Conservation (phyloP, 2,888 invertebrate genomes). For the Mythimna albipuncta region DNA sequence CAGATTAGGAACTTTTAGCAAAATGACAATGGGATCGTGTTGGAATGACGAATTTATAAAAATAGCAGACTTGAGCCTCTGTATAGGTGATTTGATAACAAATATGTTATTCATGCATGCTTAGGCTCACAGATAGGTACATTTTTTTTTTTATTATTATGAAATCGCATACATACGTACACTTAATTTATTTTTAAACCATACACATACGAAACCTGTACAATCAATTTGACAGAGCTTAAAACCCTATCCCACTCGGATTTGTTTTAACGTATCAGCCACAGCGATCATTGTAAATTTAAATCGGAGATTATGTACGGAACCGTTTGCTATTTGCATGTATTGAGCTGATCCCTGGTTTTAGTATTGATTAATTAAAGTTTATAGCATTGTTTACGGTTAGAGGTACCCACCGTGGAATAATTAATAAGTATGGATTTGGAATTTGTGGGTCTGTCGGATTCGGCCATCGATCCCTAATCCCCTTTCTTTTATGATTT, state of each 20-base stretch:
- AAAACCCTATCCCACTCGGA: slow-evolving; percentile 37
- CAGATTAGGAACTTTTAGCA: too few species aligned
- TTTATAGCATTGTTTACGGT: slow-evolving; percentile 53
- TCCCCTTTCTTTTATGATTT: not conserved
- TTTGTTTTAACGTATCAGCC: slow-evolving; percentile 52
- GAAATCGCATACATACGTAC: not conserved
- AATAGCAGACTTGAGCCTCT: too few species aligned
- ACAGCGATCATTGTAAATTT: slow-evolving; percentile 59
- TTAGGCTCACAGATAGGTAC: too few species aligned
- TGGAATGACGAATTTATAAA: too few species aligned
- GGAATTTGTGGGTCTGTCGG: not conserved
- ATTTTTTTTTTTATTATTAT: too few species aligned
- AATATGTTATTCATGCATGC: too few species aligned
- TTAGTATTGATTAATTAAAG: slow-evolving; percentile 63
- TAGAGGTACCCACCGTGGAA: not conserved
- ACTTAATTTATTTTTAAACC: not conserved
- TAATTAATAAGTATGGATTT: slow-evolving; percentile 31
- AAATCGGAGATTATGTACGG: slow-evolving; percentile 63
- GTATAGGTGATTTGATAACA: too few species aligned
- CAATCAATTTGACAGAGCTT: slow-evolving; percentile 53
- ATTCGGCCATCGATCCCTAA: not conserved
- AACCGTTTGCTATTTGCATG: slow-evolving; percentile 62
- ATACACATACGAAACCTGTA: slow-evolving; percentile 1
- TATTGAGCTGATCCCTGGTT: slow-evolving; percentile 42
- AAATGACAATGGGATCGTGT: too few species aligned